These are phyloP conservation scores for Brevimyrus niger DNA, from an alignment of 2,113 vertebrate species.

Conservation along the genomic window DNA sequence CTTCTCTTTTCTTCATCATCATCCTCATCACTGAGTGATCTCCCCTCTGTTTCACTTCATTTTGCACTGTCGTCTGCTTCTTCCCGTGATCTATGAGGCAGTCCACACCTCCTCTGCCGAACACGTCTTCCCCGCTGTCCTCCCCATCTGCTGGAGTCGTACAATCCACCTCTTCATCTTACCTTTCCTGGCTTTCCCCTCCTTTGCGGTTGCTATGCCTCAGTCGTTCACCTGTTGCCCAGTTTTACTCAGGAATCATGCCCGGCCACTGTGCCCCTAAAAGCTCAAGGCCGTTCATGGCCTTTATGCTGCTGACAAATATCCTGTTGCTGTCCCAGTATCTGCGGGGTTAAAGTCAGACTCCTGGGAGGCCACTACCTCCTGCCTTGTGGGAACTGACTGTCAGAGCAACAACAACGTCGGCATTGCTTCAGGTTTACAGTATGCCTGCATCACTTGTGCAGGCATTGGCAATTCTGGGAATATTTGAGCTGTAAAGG, in stretches of 20 bases:
- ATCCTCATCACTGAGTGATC: not conserved
- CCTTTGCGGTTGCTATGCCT: not conserved
- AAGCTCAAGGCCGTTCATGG: not conserved
- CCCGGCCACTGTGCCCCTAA: not conserved
- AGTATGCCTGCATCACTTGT: not conserved
- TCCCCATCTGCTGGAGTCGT: not conserved
- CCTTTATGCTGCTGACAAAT: not conserved
- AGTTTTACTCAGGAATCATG: not conserved
- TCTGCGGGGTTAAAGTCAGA: not conserved
- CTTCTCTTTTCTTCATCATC: conserved; percentile 11
- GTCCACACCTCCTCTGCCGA: not conserved
- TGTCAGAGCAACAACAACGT: not conserved
- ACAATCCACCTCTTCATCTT: not conserved
- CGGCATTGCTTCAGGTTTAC: not conserved
- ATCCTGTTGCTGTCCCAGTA: not conserved
- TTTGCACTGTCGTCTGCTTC: not conserved
- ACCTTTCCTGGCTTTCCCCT: not conserved
- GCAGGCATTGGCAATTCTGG: not conserved
- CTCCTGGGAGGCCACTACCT: not conserved
- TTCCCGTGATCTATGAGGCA: not conserved
- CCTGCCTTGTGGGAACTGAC: not conserved
- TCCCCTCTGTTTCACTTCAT: not conserved
- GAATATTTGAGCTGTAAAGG: not conserved
- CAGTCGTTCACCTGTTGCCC: not conserved
- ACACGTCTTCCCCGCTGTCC: not conserved